Percentiles rank a stretch among this genome's conserved stretches.
These are phyloP conservation scores for Tylochromis polylepis DNA, from an alignment of 2,113 vertebrate genomes.

Conservation along the genomic window DNA sequence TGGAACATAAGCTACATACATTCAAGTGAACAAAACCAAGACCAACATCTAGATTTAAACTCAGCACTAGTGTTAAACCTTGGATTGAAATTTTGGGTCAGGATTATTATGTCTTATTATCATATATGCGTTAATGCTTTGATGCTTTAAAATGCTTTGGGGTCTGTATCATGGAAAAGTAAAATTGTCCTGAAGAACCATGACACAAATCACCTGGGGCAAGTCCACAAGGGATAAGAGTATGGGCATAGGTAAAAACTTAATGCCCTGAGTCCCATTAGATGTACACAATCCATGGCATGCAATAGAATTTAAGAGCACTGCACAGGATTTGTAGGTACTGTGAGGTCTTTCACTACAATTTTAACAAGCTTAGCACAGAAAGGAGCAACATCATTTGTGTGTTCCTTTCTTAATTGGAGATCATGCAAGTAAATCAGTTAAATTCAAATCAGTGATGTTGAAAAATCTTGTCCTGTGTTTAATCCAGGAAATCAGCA, in stretches of 20 bases:
- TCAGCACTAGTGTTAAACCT: neutral
- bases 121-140: neutral
- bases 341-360: too few species aligned
- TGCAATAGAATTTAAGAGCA: too few species aligned
- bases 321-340: too few species aligned
- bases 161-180: neutral
- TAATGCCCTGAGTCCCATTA: too few species aligned
- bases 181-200: neutral
- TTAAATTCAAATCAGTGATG: neutral
- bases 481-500: too few species aligned
- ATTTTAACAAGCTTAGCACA: too few species aligned
- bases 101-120: neutral
- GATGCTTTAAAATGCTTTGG: neutral
- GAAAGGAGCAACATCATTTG: too few species aligned
- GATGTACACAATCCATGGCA: too few species aligned
- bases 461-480: too few species aligned
- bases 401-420: too few species aligned
- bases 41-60: neutral
- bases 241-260: too few species aligned
- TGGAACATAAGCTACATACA: neutral
- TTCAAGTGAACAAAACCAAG: neutral
- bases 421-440: too few species aligned
- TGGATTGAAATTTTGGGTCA: neutral
- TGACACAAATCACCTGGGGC: neutral
- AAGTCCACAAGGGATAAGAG: neutral